A percentile compares a stretch with the other conserved stretches of the same genome.
These are phyloP conservation scores for Molossus molossus DNA, from an alignment of 2,797 vertebrate genomes.

Conservation along the genomic window DNA sequence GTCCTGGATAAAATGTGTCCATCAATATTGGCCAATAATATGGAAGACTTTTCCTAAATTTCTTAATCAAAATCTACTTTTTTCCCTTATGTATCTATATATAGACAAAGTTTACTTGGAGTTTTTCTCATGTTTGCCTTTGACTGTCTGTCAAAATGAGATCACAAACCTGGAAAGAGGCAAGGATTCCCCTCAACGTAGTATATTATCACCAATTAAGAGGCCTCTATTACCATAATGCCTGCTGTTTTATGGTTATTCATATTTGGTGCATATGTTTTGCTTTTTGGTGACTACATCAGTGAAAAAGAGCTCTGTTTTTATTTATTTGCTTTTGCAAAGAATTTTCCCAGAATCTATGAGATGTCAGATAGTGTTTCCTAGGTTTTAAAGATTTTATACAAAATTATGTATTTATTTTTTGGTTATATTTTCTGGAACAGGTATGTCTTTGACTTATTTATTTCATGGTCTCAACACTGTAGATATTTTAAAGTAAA, in stretches of 20 bases:
- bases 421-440: neutral
- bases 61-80: neutral
- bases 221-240: neutral
- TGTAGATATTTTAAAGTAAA: conserved; percentile 69
- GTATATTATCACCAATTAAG: neutral
- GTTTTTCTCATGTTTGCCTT: conserved; percentile 38
- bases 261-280: neutral
- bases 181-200: neutral
- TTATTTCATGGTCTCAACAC: conserved; percentile 32
- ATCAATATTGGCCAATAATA: neutral
- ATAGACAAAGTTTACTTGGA: neutral
- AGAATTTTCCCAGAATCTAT: neutral
- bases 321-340: neutral
- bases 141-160: neutral
- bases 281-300: neutral
- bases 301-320: neutral
- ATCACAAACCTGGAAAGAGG: neutral
- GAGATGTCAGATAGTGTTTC: neutral
- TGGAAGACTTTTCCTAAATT: conserved; percentile 1
- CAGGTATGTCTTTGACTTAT: neutral
- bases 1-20: neutral
- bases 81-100: neutral
- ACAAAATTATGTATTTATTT: neutral
- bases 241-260: neutral
- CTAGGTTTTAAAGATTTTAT: neutral